These are phyloP conservation scores for Hypena proboscidalis DNA, from an alignment of 2,888 invertebrate genomes.

Conservation along the genomic window DNA sequence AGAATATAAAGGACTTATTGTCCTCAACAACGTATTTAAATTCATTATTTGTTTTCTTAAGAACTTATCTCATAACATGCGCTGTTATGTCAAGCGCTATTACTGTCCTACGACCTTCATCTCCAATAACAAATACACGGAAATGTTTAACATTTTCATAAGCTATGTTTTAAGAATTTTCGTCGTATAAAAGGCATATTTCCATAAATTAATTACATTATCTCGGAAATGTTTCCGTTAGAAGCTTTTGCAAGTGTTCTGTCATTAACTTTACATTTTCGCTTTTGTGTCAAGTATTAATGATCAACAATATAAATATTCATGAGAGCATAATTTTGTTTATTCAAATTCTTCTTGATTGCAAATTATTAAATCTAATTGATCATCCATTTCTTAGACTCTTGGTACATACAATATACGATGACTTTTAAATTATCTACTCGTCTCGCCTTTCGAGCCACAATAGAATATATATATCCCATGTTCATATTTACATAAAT, in stretches of 20 bases:
- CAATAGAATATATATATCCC: constrained; percentile 8
- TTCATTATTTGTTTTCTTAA: no score
- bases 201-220: constrained; percentile 1
- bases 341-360: no score
- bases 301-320: no score
- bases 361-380: background rate
- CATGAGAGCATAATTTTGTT: no score
- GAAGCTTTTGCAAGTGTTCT: constrained; percentile 1
- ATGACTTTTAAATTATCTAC: no score
- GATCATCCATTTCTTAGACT: background rate
- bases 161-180: constrained; percentile 5
- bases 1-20: no score
- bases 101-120: constrained; percentile 22
- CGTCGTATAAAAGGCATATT: background rate
- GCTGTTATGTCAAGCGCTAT: constrained; percentile 17
- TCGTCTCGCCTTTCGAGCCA: background rate
- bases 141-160: constrained; percentile 26
- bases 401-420: background rate
- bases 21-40: no score
- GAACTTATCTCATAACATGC: no score
- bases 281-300: constrained; percentile 5
- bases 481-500: constrained; percentile 20
- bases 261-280: background rate
- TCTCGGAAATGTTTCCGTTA: background rate
- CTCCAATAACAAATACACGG: constrained; percentile 15